Conservation (phyloP, 2,888 invertebrate species). For the Macrophya alboannulata region DNA sequence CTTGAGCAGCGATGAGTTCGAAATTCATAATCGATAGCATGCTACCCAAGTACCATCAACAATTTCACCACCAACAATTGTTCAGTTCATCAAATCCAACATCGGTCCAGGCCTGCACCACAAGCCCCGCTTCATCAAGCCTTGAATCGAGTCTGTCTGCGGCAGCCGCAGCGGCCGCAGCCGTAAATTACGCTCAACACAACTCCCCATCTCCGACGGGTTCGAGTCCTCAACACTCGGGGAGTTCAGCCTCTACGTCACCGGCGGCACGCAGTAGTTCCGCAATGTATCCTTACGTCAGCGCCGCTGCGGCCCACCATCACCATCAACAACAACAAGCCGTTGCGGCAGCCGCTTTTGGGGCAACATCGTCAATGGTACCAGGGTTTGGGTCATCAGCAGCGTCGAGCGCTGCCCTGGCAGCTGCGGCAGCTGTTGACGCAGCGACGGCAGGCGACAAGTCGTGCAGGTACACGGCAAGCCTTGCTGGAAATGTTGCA, state of each 20-base stretch:
- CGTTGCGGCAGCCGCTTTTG: constrained; percentile 84
- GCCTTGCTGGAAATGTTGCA: constrained; percentile 83
- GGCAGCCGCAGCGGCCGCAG: constrained; percentile 84
- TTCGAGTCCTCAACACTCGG: constrained; percentile 87
- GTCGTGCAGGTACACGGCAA: constrained; percentile 90
- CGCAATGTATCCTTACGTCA: constrained; percentile 97
- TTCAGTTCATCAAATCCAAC: constrained; percentile 87
- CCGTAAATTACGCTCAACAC: constrained; percentile 90
- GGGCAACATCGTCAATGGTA: constrained; percentile 85
- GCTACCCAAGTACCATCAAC: constrained; percentile 96
- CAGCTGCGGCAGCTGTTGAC: constrained; percentile 86
- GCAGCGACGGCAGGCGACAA: constrained; percentile 88
- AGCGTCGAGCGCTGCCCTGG: constrained; percentile 82
- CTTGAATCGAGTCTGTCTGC: constrained; percentile 85
- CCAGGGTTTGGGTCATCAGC: constrained; percentile 83
- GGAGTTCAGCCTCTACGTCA: constrained; percentile 86
- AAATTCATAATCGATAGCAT: constrained; percentile 99
- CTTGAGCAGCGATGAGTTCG: constrained; percentile 91
- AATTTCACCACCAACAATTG: constrained; percentile 88
- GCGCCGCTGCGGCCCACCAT: constrained; percentile 85
- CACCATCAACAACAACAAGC: constrained; percentile 88
- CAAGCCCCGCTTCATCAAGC: constrained; percentile 79
- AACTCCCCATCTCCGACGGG: constrained; percentile 84
- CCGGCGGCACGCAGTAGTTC: constrained; percentile 83
- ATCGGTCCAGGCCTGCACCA: constrained; percentile 85